Conservation (phyloP, 1,140 invertebrate genomes). For the Trigoniulus corallinus region DNA sequence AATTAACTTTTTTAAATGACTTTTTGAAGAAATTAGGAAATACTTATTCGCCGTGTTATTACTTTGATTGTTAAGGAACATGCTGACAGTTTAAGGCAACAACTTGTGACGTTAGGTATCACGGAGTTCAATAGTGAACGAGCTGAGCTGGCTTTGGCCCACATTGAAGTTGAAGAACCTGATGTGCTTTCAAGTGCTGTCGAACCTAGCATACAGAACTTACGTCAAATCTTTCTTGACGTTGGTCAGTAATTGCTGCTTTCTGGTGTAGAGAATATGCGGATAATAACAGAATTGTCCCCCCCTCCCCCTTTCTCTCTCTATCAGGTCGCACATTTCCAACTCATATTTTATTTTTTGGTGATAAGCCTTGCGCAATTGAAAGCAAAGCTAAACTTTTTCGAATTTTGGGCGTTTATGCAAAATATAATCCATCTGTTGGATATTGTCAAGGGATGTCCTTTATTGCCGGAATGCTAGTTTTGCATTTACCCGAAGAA, state of each 20-base stretch:
- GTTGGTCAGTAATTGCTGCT: constrained; percentile 6
- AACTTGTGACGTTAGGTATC: constrained; percentile 11
- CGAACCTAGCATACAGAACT: background rate
- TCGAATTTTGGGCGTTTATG: constrained; percentile 12
- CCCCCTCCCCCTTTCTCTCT: no score
- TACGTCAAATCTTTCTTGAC: constrained; percentile 13
- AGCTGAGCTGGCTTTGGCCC: background rate
- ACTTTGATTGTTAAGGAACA: background rate
- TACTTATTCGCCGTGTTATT: background rate
- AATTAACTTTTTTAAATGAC: background rate
- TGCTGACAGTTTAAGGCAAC: constrained; percentile 8
- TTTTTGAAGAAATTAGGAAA: background rate
- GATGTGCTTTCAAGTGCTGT: background rate
- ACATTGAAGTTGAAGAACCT: constrained; percentile 1
- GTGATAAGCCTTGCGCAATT: constrained; percentile 8
- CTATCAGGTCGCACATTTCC: constrained; percentile 12
- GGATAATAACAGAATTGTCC: background rate
- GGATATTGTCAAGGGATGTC: constrained; percentile 15
- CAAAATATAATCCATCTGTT: constrained; percentile 9
- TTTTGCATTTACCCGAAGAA: constrained; percentile 9
- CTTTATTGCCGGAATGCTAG: constrained; percentile 11
- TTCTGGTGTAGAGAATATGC: background rate
- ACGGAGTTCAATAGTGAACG: constrained; percentile 7
- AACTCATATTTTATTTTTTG: constrained; percentile 12
- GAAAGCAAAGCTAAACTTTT: constrained; percentile 12